phyloP scores from a whole-genome alignment of 2,113 vertebrate genomes.

The Oophaga pumilio region DNA sequence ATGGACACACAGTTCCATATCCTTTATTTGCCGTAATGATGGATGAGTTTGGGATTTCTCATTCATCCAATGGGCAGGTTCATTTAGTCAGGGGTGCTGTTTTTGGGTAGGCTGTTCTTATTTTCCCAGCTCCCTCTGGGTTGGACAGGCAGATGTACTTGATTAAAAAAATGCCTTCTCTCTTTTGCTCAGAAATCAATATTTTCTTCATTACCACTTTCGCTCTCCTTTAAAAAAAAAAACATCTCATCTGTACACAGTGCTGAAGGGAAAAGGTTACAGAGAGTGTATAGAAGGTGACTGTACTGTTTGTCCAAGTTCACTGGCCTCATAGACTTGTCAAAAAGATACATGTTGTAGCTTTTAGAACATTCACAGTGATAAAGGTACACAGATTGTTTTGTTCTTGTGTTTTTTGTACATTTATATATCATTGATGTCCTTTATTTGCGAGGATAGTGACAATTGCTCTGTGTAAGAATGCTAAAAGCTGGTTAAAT shows the following conservation, averaged over 20 bases:
- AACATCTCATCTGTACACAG: neutral
- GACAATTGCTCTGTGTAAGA: neutral
- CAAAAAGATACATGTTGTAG: neutral
- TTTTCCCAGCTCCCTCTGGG: neutral
- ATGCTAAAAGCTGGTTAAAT: neutral
- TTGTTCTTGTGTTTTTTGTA: neutral
- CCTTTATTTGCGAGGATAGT: neutral
- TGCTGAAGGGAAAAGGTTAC: neutral
- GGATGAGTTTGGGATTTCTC: constrained; percentile 20
- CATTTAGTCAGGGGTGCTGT: constrained; percentile 33
- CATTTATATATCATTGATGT: neutral
- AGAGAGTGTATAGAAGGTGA: neutral
- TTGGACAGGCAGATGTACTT: neutral
- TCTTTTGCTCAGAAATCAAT: constrained; percentile 33
- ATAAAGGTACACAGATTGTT: neutral
- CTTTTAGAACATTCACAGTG: neutral
- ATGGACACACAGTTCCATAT: constrained; percentile 15
- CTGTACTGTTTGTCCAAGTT: neutral
- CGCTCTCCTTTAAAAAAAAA: constrained; percentile 29
- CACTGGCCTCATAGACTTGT: neutral
- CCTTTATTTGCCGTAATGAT: constrained; percentile 50
- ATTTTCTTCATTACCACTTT: constrained; percentile 46
- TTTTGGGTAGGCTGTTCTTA: neutral
- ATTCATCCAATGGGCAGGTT: constrained; percentile 45
- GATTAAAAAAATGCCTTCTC: constrained; percentile 31